phyloP scores from a whole-genome alignment of 2,113 vertebrate genomes.

The Indicator indicator region DNA sequence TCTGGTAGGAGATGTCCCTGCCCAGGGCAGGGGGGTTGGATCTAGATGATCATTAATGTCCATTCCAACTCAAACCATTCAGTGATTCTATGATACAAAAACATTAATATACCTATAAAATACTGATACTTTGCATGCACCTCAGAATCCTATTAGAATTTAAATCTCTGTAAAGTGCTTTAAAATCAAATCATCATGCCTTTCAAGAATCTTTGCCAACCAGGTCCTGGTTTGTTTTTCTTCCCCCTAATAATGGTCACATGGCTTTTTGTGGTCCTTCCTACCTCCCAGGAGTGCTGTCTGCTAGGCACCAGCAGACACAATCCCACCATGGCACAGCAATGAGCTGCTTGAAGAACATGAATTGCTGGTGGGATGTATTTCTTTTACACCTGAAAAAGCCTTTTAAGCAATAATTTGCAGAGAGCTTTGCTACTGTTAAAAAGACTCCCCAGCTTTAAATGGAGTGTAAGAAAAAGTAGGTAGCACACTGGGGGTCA shows the following conservation, averaged over 20 bases:
- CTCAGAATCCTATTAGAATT: not conserved
- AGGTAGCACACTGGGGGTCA: not conserved
- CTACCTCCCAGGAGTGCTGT: not conserved
- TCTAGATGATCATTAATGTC: too few species aligned
- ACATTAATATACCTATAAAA: not conserved
- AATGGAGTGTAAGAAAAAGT: not conserved
- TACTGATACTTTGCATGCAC: not conserved
- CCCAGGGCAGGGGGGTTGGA: too few species aligned
- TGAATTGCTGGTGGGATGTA: not conserved
- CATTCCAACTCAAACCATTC: too few species aligned
- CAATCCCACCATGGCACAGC: fast-evolving
- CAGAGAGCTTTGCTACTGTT: not conserved
- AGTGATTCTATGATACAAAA: not conserved
- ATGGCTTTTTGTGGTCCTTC: fast-evolving
- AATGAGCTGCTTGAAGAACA: not conserved
- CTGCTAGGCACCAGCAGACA: not conserved
- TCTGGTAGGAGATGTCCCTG: too few species aligned
- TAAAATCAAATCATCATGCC: constrained; percentile 16
- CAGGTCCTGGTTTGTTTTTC: not conserved
- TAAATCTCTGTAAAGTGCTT: not conserved
- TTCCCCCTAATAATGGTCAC: not conserved
- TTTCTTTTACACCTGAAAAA: not conserved
- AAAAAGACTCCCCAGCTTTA: not conserved
- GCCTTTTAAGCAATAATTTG: not conserved
- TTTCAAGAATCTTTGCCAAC: not conserved